These are phyloP conservation scores for Tholera decimalis DNA, from an alignment of 2,888 invertebrate genomes.

Conservation along the genomic window DNA sequence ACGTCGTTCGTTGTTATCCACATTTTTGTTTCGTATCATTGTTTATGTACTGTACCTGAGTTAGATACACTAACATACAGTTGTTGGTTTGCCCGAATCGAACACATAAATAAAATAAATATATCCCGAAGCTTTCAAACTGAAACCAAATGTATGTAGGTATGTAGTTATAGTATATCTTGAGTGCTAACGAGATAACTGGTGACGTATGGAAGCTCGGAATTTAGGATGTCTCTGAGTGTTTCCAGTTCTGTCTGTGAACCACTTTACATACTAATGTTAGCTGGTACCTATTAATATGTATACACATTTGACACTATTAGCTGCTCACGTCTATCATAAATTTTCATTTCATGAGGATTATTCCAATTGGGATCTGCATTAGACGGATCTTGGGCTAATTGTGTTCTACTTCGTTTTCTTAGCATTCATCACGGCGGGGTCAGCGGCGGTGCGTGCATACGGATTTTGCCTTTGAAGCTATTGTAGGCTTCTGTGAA, in stretches of 20 bases:
- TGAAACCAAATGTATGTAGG: slow-evolving; percentile 15
- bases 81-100: too few relatives aligned
- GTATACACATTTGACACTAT: slow-evolving; percentile 53
- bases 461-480: slow-evolving; percentile 20
- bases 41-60: too few relatives aligned
- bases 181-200: slow-evolving; percentile 25
- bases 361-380: slow-evolving; percentile 23
- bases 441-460: too few relatives aligned
- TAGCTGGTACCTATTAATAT: slow-evolving; percentile 59
- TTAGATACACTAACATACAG: too few relatives aligned
- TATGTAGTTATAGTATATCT: slow-evolving; percentile 8
- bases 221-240: slow-evolving; percentile 54
- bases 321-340: slow-evolving; percentile 33
- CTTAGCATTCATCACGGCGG: background rate
- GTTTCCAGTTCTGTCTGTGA: slow-evolving; percentile 34
- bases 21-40: too few relatives aligned
- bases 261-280: slow-evolving; percentile 59
- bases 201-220: slow-evolving; percentile 45
- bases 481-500: background rate
- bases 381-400: slow-evolving; percentile 30
- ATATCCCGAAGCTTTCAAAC: slow-evolving; percentile 1
- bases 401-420: slow-evolving; percentile 27
- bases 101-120: too few relatives aligned
- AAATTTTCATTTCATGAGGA: slow-evolving; percentile 54
- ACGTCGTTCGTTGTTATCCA: too few relatives aligned